phyloP scores from a whole-genome alignment of 2,888 invertebrate genomes.

The Eurytoma adleriae region DNA sequence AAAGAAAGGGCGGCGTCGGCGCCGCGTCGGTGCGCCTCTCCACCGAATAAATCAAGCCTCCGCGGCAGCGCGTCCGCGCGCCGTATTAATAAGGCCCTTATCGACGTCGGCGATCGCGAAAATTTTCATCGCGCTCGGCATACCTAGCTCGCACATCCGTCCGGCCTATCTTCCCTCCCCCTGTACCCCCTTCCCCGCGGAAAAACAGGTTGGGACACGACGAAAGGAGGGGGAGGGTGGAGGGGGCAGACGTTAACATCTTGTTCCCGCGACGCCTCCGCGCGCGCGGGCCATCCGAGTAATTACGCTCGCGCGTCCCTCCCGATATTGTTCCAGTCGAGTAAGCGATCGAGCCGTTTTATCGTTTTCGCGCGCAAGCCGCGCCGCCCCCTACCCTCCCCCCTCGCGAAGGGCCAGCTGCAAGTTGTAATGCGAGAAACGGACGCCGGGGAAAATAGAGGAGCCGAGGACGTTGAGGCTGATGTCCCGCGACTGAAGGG shows the following conservation, averaged over 20 bases:
- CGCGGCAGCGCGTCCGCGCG: not conserved
- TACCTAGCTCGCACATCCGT: not conserved
- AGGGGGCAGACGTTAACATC: constrained; percentile 59
- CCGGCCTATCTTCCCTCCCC: not conserved
- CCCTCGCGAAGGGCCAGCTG: not conserved
- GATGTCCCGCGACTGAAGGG: not conserved
- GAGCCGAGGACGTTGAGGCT: not conserved
- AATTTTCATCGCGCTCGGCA: constrained; percentile 61
- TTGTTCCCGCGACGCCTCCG: constrained; percentile 24
- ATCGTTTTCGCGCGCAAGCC: not conserved
- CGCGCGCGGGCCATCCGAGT: constrained; percentile 9
- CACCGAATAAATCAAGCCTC: not conserved
- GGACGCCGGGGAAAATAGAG: not conserved
- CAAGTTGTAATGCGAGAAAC: too few species aligned
- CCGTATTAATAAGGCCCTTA: constrained; percentile 63
- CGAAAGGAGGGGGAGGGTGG: constrained; percentile 28
- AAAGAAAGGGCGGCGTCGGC: too few species aligned
- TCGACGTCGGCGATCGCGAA: constrained; percentile 63
- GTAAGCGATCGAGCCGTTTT: constrained; percentile 21
- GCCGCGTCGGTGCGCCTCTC: not conserved
- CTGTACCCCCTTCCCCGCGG: not conserved
- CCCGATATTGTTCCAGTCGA: constrained; percentile 35
- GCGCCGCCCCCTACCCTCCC: too few species aligned
- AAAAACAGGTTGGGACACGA: constrained; percentile 26
- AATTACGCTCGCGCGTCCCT: constrained; percentile 18